These are phyloP conservation scores for Pardalotus punctatus DNA, from an alignment of 2,113 vertebrate species.

Conservation along the genomic window DNA sequence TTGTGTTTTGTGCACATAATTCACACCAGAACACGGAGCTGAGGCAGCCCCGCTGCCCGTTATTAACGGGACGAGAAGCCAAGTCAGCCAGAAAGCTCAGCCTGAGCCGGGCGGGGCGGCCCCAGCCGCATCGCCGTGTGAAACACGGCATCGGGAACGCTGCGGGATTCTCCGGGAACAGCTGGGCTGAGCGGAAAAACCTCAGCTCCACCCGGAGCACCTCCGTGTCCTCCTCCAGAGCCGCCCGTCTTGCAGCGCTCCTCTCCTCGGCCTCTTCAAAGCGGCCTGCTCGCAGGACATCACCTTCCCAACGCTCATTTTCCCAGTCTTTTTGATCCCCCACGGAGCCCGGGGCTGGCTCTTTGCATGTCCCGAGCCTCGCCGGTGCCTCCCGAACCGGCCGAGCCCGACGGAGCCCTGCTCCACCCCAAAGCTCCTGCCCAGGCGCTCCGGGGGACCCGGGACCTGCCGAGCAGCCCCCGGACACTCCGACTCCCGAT, in stretches of 20 bases:
- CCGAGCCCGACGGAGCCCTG: background rate
- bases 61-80: background rate
- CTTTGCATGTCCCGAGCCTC: background rate
- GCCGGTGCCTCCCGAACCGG: background rate
- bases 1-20: conserved; percentile 61
- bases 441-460: background rate
- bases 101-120: background rate
- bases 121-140: accelerated
- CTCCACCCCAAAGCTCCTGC: background rate
- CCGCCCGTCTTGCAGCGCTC: background rate
- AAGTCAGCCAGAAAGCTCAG: background rate
- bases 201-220: accelerated
- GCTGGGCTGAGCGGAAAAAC: accelerated
- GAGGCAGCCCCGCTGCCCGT: background rate
- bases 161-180: accelerated
- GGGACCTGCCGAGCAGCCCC: background rate
- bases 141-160: accelerated
- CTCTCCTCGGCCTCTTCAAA: background rate
- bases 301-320: background rate
- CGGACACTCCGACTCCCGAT: background rate
- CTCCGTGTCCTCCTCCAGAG: background rate
- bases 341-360: background rate
- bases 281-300: background rate
- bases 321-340: background rate
- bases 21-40: conserved; percentile 52